A percentile compares a stretch with the other conserved stretches of the same genome.
These are phyloP conservation scores for Dufourea novaeangliae DNA, from an alignment of 1,140 invertebrate species.

Conservation along the genomic window DNA sequence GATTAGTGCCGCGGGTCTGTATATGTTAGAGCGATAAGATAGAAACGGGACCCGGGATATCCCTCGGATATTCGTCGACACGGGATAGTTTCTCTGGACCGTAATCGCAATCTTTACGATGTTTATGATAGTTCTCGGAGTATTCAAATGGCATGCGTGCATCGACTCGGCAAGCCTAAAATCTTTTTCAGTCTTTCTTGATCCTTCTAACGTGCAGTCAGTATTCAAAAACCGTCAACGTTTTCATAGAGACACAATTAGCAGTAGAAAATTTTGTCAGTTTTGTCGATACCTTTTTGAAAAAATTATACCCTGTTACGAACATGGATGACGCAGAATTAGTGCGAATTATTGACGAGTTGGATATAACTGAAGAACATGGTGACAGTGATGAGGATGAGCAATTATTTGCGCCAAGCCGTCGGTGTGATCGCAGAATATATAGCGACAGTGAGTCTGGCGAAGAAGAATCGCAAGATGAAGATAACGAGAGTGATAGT, in stretches of 20 bases:
- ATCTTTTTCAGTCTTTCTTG: constrained; percentile 37
- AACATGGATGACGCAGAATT: constrained; percentile 31
- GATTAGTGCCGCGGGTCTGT: constrained; percentile 13
- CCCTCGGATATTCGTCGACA: constrained; percentile 15
- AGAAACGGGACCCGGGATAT: constrained; percentile 21
- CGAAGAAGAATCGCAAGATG: background rate
- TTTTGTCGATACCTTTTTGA: constrained; percentile 13
- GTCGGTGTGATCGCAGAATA: constrained; percentile 4
- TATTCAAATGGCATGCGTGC: too few species aligned
- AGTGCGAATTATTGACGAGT: constrained; percentile 16
- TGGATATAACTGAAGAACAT: constrained; percentile 5
- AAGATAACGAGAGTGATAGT: constrained; percentile 8
- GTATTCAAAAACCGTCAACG: constrained; percentile 23
- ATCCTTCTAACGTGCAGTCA: constrained; percentile 30
- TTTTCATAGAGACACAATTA: constrained; percentile 28
- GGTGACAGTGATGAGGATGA: constrained; percentile 24
- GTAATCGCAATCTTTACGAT: constrained; percentile 31
- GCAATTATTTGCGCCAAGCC: constrained; percentile 1
- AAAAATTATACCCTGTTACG: constrained; percentile 17
- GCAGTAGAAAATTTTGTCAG: constrained; percentile 24
- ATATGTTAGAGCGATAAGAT: constrained; percentile 23
- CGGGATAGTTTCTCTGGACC: constrained; percentile 11
- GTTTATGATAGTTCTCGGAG: constrained; percentile 31
- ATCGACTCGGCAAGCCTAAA: constrained; percentile 34
- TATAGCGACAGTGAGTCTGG: background rate